Conservation (phyloP, 1,140 invertebrate species). For the Drosophila repletoides region DNA sequence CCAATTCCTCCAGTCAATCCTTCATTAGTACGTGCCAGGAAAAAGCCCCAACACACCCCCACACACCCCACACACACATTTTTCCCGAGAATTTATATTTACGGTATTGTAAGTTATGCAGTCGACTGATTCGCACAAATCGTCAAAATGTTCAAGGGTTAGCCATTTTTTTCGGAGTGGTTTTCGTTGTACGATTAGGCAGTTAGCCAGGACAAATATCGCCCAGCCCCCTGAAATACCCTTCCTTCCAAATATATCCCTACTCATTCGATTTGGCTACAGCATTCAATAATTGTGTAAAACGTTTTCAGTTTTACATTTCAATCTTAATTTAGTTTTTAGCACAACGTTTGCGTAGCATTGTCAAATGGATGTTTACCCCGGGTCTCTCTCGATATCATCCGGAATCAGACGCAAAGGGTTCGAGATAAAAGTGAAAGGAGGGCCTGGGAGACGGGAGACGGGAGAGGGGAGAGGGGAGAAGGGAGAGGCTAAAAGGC, state of each 20-base stretch:
- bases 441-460: background rate
- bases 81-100: constrained; percentile 68
- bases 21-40: constrained; percentile 56
- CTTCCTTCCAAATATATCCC: background rate
- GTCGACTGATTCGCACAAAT: constrained; percentile 75
- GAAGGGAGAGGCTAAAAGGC: constrained; percentile 16
- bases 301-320: constrained; percentile 82
- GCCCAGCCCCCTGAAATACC: background rate
- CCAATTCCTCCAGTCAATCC: constrained; percentile 40
- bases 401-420: too few relatives aligned
- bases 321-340: constrained; percentile 82
- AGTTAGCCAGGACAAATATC: constrained; percentile 33
- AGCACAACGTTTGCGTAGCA: constrained; percentile 73
- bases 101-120: constrained; percentile 82
- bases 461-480: background rate
- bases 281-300: constrained; percentile 80
- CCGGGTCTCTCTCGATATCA: too few relatives aligned
- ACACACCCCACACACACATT: background rate
- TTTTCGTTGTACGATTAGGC: constrained; percentile 74
- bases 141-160: constrained; percentile 44
- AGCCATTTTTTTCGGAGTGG: constrained; percentile 55
- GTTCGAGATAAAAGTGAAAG: background rate
- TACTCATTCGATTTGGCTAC: constrained; percentile 15
- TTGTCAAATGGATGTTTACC: constrained; percentile 37
- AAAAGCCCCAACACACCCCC: background rate